These are phyloP conservation scores for Catharus fuscescens DNA, from an alignment of 2,113 vertebrate species.

Conservation along the genomic window DNA sequence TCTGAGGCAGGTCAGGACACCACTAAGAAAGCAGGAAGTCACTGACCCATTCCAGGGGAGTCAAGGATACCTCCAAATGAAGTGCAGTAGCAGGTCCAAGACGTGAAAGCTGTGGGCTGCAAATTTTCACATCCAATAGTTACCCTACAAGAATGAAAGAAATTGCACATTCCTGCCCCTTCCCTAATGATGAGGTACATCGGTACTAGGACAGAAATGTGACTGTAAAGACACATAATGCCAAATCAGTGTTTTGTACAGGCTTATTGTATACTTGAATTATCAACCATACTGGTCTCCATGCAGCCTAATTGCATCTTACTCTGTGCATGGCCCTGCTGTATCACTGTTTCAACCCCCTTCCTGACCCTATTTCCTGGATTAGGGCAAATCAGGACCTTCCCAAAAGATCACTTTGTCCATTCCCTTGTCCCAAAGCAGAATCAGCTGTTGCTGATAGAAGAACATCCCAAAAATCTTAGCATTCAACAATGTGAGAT, in stretches of 20 bases:
- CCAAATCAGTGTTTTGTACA: background rate
- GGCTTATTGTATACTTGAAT: background rate
- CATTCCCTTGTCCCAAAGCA: background rate
- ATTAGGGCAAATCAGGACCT: background rate
- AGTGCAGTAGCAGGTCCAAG: background rate
- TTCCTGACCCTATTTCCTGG: background rate
- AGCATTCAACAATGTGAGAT: accelerated
- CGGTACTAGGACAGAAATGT: background rate
- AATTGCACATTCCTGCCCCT: background rate
- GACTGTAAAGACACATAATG: background rate
- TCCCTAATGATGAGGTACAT: background rate
- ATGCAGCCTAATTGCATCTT: background rate
- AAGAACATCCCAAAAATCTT: background rate
- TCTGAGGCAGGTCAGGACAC: slow-evolving; percentile 6
- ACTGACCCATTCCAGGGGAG: background rate
- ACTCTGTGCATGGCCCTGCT: background rate
- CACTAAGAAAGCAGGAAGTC: slow-evolving; percentile 11
- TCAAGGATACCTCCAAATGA: slow-evolving; percentile 6
- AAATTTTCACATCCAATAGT: background rate
- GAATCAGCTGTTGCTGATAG: background rate
- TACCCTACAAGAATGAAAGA: background rate
- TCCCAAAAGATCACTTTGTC: background rate
- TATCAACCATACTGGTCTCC: background rate
- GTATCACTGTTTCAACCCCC: background rate
- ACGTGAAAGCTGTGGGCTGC: background rate